Conservation (phyloP, 2,888 invertebrate genomes). For the Lordiphosa fenestrarum region DNA sequence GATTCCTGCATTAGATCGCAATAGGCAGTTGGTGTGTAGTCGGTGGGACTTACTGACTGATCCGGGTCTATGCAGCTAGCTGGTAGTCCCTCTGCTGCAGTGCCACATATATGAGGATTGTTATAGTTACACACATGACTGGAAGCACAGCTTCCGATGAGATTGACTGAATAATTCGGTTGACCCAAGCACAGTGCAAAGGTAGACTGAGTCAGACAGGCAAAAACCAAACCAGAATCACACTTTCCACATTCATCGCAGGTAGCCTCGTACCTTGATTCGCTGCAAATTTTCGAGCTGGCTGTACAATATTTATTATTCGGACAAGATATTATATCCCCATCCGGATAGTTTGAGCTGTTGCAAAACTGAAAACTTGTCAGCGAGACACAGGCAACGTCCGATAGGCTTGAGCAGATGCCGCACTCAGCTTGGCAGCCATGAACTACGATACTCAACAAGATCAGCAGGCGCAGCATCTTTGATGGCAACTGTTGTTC, state of each 20-base stretch:
- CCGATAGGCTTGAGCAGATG: constrained; percentile 17
- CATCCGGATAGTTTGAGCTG: constrained; percentile 5
- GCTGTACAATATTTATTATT: constrained; percentile 13
- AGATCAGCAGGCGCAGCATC: constrained; percentile 39
- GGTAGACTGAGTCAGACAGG: constrained; percentile 15
- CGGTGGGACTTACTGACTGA: constrained; percentile 5
- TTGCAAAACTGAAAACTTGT: constrained; percentile 44
- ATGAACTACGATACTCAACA: constrained; percentile 28
- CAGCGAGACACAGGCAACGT: constrained; percentile 40
- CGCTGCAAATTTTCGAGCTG: constrained; percentile 4
- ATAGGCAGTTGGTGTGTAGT: constrained; percentile 19
- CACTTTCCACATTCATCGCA: constrained; percentile 19
- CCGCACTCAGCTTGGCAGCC: constrained; percentile 40
- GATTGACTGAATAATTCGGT: neutral
- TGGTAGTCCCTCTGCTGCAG: neutral
- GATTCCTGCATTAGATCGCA: constrained; percentile 26
- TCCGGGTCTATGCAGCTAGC: constrained; percentile 8
- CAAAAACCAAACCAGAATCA: constrained; percentile 7
- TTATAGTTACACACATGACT: constrained; percentile 11
- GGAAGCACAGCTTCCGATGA: constrained; percentile 18
- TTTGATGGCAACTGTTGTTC: constrained; percentile 20
- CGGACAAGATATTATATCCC: constrained; percentile 12
- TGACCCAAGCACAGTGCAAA: constrained; percentile 28
- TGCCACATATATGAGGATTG: constrained; percentile 12
- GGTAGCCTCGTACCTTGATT: neutral